These are phyloP conservation scores for Eristalis intricaria DNA, from an alignment of 2,888 invertebrate species.

Conservation along the genomic window DNA sequence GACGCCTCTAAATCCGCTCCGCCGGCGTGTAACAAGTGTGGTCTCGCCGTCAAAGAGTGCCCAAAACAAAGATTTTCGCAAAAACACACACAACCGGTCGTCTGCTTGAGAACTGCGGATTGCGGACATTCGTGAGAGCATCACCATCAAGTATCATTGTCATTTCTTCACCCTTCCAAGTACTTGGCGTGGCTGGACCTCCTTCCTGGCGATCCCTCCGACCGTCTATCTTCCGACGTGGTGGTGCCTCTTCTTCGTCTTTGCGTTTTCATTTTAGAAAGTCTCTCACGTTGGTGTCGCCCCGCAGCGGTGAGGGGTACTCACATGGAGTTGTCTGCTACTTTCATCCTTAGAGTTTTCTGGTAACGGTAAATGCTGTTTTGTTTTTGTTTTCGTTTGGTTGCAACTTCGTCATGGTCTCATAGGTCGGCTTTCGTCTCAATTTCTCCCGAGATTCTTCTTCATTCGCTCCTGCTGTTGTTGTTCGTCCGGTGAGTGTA, in stretches of 20 bases:
- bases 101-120: neutral
- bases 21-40: neutral
- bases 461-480: neutral
- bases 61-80: conserved; percentile 2
- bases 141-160: conserved; percentile 48
- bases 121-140: conserved; percentile 45
- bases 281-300: conserved; percentile 48
- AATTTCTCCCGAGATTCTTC: conserved; percentile 66
- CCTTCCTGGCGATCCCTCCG: neutral
- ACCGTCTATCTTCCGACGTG: neutral
- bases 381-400: conserved; percentile 47
- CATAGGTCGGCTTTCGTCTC: conserved; percentile 57
- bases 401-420: conserved; percentile 45
- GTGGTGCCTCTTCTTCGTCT: conserved; percentile 4
- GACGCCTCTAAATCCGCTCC: conserved; percentile 41
- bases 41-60: neutral
- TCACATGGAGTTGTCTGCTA: conserved; percentile 37
- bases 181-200: neutral
- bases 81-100: conserved; percentile 26
- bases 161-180: conserved; percentile 13
- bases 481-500: conserved; percentile 1
- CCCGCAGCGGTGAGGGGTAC: neutral
- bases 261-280: conserved; percentile 62
- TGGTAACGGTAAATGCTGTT: conserved; percentile 63
- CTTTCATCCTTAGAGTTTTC: conserved; percentile 43